Conservation (phyloP, 2,797 vertebrate species). For the Spinibarbus caldwelli region DNA sequence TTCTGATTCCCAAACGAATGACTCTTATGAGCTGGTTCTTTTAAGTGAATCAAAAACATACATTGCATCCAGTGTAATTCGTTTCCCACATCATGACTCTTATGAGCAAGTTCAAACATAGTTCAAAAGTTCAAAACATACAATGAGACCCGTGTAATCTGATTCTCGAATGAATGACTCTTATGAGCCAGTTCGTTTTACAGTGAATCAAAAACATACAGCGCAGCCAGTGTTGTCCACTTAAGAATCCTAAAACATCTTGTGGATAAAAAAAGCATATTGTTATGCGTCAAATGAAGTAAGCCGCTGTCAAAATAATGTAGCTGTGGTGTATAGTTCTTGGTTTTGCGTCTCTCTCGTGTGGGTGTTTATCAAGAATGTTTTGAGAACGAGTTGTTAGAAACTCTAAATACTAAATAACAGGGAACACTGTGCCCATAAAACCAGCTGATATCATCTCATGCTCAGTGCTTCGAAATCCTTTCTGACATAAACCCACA, state of each 20-base stretch:
- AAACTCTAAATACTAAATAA: constrained; percentile 2
- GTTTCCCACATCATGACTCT: background rate
- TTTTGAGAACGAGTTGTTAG: constrained; percentile 6
- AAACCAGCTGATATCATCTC: constrained; percentile 33
- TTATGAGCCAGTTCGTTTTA: background rate
- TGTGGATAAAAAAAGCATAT: background rate
- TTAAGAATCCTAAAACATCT: background rate
- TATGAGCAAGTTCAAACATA: background rate
- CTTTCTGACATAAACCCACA: constrained; percentile 36
- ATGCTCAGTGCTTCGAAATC: constrained; percentile 5
- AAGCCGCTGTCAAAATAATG: background rate
- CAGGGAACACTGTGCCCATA: constrained; percentile 5
- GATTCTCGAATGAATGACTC: background rate
- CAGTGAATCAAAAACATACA: background rate
- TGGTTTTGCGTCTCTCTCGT: background rate
- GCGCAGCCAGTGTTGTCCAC: background rate
- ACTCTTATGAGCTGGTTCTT: background rate
- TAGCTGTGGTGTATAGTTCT: background rate
- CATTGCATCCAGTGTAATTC: background rate
- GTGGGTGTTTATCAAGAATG: background rate
- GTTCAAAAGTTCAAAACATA: no score
- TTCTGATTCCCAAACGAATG: background rate
- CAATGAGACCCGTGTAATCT: no score
- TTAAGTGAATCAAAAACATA: background rate
- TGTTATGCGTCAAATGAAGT: background rate